A percentile compares a stretch with the other conserved stretches of the same genome.
Evolutionary conservation across 2,113 vertebrate species (phyloP).

Genomic region (Mellivora capensis): DNA sequence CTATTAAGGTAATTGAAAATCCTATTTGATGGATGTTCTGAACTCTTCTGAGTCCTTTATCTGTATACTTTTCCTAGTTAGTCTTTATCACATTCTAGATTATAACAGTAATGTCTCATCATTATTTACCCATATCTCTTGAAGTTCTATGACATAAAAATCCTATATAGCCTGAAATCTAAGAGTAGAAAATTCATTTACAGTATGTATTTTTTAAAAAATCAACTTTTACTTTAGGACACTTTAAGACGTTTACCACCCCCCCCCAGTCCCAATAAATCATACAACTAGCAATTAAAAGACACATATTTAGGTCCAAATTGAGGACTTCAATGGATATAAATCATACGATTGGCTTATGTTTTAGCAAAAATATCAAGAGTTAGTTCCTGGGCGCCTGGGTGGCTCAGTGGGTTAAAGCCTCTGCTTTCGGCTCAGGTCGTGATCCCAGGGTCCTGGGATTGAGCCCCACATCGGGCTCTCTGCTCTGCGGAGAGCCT

Average conservation of each 20-base stretch:
- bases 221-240: background rate
- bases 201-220: background rate
- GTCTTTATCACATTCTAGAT: background rate
- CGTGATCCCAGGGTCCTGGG: too few species aligned
- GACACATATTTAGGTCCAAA: background rate
- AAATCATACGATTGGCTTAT: background rate
- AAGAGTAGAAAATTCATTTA: background rate
- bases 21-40: background rate
- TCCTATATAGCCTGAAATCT: background rate
- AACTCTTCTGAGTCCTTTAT: background rate
- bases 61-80: background rate
- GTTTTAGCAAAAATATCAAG: background rate
- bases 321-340: background rate
- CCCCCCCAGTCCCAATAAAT: fast-evolving
- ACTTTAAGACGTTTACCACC: background rate
- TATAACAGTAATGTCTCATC: background rate
- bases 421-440: too few species aligned
- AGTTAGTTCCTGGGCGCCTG: background rate
- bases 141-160: background rate
- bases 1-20: background rate
- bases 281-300: background rate
- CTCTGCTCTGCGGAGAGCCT: too few species aligned
- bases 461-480: too few species aligned
- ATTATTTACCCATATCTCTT: background rate
- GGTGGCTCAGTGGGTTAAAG: too few species aligned